A percentile compares a stretch with the other conserved stretches of the same genome.
These are phyloP conservation scores for Sanderia malayensis DNA, from an alignment of 30 jellyfish, hydroid and myxozoan species.

Conservation along the genomic window DNA sequence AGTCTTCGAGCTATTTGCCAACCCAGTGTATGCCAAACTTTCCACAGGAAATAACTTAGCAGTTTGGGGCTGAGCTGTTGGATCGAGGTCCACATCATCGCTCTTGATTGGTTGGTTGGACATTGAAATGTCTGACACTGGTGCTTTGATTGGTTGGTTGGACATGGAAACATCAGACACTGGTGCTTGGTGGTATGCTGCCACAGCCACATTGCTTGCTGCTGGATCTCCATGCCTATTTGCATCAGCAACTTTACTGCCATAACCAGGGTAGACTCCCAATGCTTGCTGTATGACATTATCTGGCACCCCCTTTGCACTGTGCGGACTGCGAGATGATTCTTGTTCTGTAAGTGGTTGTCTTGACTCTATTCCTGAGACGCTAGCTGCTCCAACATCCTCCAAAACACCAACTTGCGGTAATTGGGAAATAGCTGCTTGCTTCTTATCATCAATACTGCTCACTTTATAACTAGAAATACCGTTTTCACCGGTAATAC, in stretches of 20 bases:
- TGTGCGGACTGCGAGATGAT: neutral
- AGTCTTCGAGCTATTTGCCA: neutral
- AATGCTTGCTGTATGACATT: neutral
- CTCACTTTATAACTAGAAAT: neutral
- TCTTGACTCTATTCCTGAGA: neutral
- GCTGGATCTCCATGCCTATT: no score
- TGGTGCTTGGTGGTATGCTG: neutral
- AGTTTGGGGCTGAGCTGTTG: neutral
- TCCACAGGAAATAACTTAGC: neutral
- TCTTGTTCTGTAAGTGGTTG: neutral
- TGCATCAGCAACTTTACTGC: neutral
- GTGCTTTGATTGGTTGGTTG: neutral
- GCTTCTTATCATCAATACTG: neutral
- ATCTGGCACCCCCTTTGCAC: neutral
- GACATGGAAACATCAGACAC: neutral
- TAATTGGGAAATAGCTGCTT: neutral
- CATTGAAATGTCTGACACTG: neutral
- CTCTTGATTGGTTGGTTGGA: neutral
- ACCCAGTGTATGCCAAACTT: neutral
- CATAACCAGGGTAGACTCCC: neutral
- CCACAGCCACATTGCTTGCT: neutral
- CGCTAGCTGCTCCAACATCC: neutral
- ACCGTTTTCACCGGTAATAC: neutral
- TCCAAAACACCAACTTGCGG: neutral
- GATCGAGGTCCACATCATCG: neutral